Evolutionary conservation across 2,888 invertebrate species (phyloP), one percentile per base, ranked within the genome.

Genomic region (Petrolisthes manimaculis): DNA sequence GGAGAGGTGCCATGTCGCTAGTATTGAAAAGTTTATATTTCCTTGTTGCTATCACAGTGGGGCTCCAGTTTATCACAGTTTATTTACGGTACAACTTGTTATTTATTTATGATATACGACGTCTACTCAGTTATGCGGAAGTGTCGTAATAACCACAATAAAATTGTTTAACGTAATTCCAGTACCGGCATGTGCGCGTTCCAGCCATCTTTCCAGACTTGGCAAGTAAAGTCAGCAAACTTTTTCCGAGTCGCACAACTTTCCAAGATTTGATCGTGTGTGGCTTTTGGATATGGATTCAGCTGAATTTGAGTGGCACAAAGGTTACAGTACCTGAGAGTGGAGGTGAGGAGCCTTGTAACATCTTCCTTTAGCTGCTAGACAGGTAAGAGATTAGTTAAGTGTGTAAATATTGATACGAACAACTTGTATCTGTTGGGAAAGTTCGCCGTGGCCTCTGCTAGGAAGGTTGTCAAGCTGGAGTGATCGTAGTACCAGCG

Each of bases 261-360:
- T 88, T 88, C 87, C 84, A 88, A 88, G 87, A 88, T 88, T 88
- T 88, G 84, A 88, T 88, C 87, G 87, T 88, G 87, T 88, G 87
- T 84, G 87, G 84, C 84, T 88, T 88, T 88, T 88, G 84, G 80
- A 74, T 84, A 88, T 84, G 84, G 87, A 83, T 84, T 84, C 87
- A 84, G 80, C 56, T 79, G 55, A 55, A 79, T 67, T 84, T 84
- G n/a, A 79, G 80, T 80, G 87, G 87, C 84, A 88, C 78, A 88
- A 84, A 88, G 83, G 79, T 71, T 74, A 78, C 55, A 80, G 87
- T 80, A 74, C 75, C 71, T 71, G 87, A 24, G 54, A 84, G 71
- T 81, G 74, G 55, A 81, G 86, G 84, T 74, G 80, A 83, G 84
- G 55, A 78, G 79, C 74, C 80, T 53, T 55, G 12, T 55, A 78